These are phyloP conservation scores for Drosophila borealis DNA, from an alignment of 2,888 invertebrate genomes.

Conservation along the genomic window DNA sequence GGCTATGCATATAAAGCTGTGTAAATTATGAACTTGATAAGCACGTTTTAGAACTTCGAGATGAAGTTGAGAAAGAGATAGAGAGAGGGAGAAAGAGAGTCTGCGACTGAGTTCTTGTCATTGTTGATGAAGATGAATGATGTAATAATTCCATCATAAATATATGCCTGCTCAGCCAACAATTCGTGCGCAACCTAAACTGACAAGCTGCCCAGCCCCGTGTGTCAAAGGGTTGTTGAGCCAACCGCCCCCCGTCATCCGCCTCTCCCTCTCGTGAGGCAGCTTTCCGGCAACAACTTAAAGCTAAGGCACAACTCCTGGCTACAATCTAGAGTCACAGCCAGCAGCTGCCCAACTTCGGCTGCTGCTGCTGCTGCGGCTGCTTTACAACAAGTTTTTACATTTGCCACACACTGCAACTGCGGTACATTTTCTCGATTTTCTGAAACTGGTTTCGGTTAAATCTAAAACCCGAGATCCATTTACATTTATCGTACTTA, in stretches of 20 bases:
- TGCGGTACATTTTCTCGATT: slow-evolving; percentile 40
- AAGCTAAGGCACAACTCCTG: slow-evolving; percentile 49
- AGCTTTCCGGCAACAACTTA: slow-evolving; percentile 49
- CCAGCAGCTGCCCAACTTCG: slow-evolving; percentile 35
- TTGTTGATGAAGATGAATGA: slow-evolving; percentile 78
- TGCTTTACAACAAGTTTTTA: slow-evolving; percentile 60
- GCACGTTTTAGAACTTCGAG: slow-evolving; percentile 50
- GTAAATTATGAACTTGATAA: slow-evolving; percentile 60
- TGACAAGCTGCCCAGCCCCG: slow-evolving; percentile 56
- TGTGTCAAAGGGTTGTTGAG: slow-evolving; percentile 55
- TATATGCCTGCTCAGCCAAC: slow-evolving; percentile 65
- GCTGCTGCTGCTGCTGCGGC: slow-evolving; percentile 7
- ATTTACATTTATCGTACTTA: slow-evolving; percentile 70
- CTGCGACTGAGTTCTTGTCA: slow-evolving; percentile 30
- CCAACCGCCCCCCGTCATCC: neutral
- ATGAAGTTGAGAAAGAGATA: slow-evolving; percentile 11
- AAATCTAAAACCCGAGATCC: slow-evolving; percentile 60
- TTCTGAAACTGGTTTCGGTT: slow-evolving; percentile 66
- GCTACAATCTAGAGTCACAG: slow-evolving; percentile 13
- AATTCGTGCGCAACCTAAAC: slow-evolving; percentile 54
- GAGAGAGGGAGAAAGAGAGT: slow-evolving; percentile 32
- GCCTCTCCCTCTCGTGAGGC: neutral
- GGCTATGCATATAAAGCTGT: slow-evolving; percentile 36
- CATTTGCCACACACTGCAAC: slow-evolving; percentile 61
- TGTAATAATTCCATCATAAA: slow-evolving; percentile 80